Percentiles rank a stretch among this genome's conserved stretches.
Conservation (phyloP, 2,888 invertebrate species). For the Dasypogon diadema region DNA sequence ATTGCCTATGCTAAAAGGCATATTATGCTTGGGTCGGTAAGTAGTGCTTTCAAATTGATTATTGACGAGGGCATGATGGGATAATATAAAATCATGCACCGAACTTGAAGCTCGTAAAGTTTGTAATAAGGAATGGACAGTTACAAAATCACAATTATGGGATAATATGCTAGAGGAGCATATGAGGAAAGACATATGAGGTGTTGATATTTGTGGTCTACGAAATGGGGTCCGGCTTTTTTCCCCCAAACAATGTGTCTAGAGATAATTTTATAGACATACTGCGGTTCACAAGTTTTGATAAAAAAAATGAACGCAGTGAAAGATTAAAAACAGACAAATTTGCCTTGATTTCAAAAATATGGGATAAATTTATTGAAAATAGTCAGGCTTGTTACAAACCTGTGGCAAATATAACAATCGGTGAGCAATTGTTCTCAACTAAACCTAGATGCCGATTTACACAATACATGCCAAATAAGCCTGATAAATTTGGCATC, state of each 20-base stretch:
- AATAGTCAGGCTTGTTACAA: too few relatives aligned
- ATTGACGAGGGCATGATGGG: conserved; percentile 11
- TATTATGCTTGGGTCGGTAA: conserved; percentile 55
- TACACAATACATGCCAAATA: too few relatives aligned
- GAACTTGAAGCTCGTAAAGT: conserved; percentile 66
- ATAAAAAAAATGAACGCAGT: conserved; percentile 51
- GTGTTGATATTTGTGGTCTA: conserved; percentile 44
- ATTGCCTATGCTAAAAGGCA: conserved; percentile 58
- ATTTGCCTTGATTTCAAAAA: too few relatives aligned
- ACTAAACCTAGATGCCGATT: conserved; percentile 60
- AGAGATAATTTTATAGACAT: conserved; percentile 51
- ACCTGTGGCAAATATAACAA: conserved; percentile 57
- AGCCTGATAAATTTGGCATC: too few relatives aligned
- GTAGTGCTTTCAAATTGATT: not conserved
- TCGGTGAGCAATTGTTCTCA: conserved; percentile 61
- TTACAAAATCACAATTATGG: conserved; percentile 61
- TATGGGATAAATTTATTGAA: too few relatives aligned
- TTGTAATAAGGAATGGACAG: not conserved
- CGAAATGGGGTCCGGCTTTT: conserved; percentile 29
- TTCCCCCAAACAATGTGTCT: conserved; percentile 46
- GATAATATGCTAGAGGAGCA: too few relatives aligned
- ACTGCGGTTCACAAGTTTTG: too few relatives aligned
- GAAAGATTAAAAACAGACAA: too few relatives aligned
- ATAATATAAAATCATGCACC: conserved; percentile 29
- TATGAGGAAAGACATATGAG: conserved; percentile 38